Evolutionary conservation across 2,888 invertebrate genomes (phyloP).

Genomic region (Atherix ibis): DNA sequence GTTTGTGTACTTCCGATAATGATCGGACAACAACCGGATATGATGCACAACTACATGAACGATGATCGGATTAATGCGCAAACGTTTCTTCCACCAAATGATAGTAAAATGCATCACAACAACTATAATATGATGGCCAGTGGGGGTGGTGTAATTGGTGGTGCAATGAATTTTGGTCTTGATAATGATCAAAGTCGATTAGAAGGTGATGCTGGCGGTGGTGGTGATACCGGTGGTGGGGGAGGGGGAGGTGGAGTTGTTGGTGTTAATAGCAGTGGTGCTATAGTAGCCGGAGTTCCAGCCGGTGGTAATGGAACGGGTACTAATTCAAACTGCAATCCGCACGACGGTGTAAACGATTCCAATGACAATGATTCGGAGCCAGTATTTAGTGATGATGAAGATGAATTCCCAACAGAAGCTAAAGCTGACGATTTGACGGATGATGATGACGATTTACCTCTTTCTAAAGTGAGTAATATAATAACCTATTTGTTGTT

Average conservation of each 20-base stretch:
- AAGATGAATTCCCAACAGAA: conserved; percentile 42
- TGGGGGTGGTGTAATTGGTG: too few relatives aligned
- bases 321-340: too few relatives aligned
- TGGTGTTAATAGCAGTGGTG: conserved; percentile 2
- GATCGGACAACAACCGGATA: conserved; percentile 5
- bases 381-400: conserved; percentile 13
- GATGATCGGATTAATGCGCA: conserved; percentile 10
- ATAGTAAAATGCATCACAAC: conserved; percentile 9
- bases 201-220: conserved; percentile 10
- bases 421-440: conserved; percentile 29
- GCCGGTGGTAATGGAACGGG: neutral
- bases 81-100: conserved; percentile 5
- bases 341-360: conserved; percentile 17
- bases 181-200: conserved; percentile 10
- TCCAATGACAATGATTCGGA: conserved; percentile 26
- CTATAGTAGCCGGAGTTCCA: neutral
- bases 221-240: conserved; percentile 3
- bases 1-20: conserved; percentile 3
- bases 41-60: conserved; percentile 6
- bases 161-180: conserved; percentile 4
- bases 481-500: neutral
- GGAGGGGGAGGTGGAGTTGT: conserved; percentile 7
- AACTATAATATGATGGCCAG: conserved; percentile 6
- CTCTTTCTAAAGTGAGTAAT: conserved; percentile 53
- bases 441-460: conserved; percentile 49